A percentile compares a stretch with the other conserved stretches of the same genome.
Evolutionary conservation across 2,797 vertebrate genomes (phyloP).

Genomic region (Spea hammondii): DNA sequence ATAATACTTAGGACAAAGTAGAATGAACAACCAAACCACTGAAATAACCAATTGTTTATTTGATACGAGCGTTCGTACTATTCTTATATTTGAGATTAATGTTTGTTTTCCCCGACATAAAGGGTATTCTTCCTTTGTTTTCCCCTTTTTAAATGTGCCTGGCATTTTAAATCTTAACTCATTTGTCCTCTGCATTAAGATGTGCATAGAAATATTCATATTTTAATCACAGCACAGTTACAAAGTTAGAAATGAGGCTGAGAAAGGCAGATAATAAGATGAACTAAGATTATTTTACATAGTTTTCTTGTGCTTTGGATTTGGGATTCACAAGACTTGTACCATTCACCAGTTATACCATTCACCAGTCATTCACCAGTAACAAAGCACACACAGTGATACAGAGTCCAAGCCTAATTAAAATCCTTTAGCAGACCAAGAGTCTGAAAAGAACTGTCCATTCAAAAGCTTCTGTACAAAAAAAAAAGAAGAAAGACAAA

Average conservation of each 20-base stretch:
- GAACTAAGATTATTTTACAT: slow-evolving; percentile 71
- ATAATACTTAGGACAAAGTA: too few relatives aligned
- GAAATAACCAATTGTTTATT: too few relatives aligned
- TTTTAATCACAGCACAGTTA: slow-evolving; percentile 91
- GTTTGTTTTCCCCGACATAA: too few relatives aligned
- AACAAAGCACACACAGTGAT: slow-evolving; percentile 74
- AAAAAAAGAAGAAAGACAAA: background rate
- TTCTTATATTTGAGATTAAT: too few relatives aligned
- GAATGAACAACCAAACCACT: too few relatives aligned
- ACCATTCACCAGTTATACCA: slow-evolving; percentile 63
- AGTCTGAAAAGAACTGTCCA: slow-evolving; percentile 67
- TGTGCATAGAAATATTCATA: too few relatives aligned
- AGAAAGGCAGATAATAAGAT: slow-evolving; percentile 77
- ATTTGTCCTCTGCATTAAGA: too few relatives aligned
- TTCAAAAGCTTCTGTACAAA: slow-evolving; percentile 64
- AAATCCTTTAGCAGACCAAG: slow-evolving; percentile 73
- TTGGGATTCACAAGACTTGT: slow-evolving; percentile 70
- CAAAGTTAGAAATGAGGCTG: slow-evolving; percentile 78
- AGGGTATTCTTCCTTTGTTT: too few relatives aligned
- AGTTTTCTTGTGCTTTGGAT: slow-evolving; percentile 65
- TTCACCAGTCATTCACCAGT: slow-evolving; percentile 65
- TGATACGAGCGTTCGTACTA: too few relatives aligned
- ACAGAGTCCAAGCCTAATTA: slow-evolving; percentile 80
- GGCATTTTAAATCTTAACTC: too few relatives aligned
- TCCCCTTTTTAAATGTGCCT: too few relatives aligned